phyloP scores from a whole-genome alignment of 2,888 invertebrate genomes.

The Drosophila ezoana region DNA sequence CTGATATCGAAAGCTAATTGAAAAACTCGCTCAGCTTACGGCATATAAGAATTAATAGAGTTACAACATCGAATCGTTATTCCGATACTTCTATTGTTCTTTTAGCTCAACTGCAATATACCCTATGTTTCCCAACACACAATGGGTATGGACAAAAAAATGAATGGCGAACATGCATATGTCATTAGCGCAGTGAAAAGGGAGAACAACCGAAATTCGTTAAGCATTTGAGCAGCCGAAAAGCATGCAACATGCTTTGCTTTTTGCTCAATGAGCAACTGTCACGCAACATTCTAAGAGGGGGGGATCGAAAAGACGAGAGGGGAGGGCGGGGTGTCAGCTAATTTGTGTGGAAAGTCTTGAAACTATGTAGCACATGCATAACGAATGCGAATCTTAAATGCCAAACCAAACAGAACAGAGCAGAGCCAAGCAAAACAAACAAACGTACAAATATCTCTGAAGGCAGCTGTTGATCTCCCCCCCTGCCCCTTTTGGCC shows the following conservation, averaged over 20 bases:
- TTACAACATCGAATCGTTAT: too few relatives aligned
- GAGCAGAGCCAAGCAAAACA: constrained; percentile 2
- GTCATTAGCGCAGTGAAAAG: not conserved
- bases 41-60: too few relatives aligned
- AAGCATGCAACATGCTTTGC: constrained; percentile 49
- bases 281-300: constrained; percentile 39
- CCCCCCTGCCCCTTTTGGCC: not conserved
- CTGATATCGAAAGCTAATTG: too few relatives aligned
- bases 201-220: constrained; percentile 6
- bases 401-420: constrained; percentile 2
- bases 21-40: too few relatives aligned
- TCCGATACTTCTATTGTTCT: too few relatives aligned
- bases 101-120: not conserved
- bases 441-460: not conserved
- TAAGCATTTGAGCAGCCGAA: constrained; percentile 40
- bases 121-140: not conserved
- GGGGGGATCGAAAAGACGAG: not conserved
- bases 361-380: constrained; percentile 12
- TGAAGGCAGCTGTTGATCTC: constrained; percentile 1
- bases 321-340: not conserved
- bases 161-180: constrained; percentile 42
- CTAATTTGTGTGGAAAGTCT: constrained; percentile 13
- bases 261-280: constrained; percentile 28
- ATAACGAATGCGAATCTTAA: constrained; percentile 25
- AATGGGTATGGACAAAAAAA: too few relatives aligned